Evolutionary conservation across 2,797 vertebrate species (phyloP).

Genomic region (Tragopan temminckii): DNA sequence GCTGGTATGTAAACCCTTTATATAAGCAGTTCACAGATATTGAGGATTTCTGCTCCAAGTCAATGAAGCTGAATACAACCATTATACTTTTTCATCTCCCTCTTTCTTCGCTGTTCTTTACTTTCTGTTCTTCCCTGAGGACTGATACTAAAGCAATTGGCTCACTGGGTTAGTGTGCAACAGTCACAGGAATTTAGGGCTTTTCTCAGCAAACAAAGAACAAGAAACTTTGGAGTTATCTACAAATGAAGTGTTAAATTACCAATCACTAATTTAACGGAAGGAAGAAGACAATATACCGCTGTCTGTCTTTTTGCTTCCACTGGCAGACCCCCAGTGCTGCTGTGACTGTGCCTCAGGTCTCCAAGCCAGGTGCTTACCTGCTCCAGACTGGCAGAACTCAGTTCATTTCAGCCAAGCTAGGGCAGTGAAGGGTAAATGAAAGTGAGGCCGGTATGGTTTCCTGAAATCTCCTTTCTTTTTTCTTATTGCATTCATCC

Average conservation of each 20-base stretch:
- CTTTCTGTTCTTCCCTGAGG: not conserved
- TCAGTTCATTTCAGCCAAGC: not conserved
- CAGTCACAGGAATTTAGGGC: not conserved
- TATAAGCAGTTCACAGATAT: not conserved
- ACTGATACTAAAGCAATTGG: not conserved
- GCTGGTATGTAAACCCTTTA: not conserved
- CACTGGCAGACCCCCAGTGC: not conserved
- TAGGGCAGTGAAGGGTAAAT: not conserved
- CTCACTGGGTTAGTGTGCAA: not conserved
- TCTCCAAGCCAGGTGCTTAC: not conserved
- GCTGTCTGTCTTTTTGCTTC: not conserved
- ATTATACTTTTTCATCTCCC: not conserved
- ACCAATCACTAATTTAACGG: not conserved
- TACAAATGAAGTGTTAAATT: not conserved
- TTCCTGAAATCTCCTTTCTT: not conserved
- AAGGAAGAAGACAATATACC: not conserved
- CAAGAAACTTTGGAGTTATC: not conserved
- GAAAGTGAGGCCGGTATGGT: accelerated
- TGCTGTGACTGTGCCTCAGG: not conserved
- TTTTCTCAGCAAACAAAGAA: not conserved
- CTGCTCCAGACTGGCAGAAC: not conserved
- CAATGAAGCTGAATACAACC: not conserved
- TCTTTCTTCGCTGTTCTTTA: not conserved
- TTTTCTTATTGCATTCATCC: not conserved
- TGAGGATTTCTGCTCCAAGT: not conserved